Percentiles rank a stretch among this genome's conserved stretches.
Conservation (phyloP, 2,113 vertebrate species). For the Shinisaurus crocodilurus region DNA sequence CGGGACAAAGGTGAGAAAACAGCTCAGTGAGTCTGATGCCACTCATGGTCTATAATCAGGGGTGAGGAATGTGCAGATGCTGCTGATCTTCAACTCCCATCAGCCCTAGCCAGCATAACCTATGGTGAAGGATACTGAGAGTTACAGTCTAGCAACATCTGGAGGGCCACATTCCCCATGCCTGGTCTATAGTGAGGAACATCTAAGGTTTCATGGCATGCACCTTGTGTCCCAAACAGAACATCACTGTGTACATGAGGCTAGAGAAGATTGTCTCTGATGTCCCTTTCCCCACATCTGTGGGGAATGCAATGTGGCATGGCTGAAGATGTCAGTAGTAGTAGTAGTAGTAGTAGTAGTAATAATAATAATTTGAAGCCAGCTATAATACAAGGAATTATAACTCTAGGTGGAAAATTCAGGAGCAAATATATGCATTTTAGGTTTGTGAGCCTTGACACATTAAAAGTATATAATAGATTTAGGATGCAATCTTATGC, state of each 20-base stretch:
- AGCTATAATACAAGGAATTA: background rate
- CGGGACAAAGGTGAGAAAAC: background rate
- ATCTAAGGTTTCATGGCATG: background rate
- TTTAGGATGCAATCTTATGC: too few species aligned
- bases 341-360: too few species aligned
- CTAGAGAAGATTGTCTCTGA: background rate
- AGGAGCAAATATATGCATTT: background rate
- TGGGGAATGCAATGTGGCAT: background rate
- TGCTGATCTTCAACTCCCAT: too few species aligned
- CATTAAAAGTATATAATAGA: background rate
- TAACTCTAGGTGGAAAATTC: background rate
- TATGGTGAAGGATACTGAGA: too few species aligned
- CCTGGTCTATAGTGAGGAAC: background rate
- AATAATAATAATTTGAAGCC: background rate
- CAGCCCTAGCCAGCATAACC: too few species aligned
- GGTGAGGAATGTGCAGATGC: too few species aligned
- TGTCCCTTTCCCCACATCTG: background rate
- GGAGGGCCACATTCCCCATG: too few species aligned
- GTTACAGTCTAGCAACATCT: too few species aligned
- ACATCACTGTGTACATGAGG: too few species aligned
- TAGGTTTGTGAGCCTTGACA: background rate
- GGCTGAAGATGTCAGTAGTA: background rate
- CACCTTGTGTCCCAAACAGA: background rate
- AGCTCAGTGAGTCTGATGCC: background rate
- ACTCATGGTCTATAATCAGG: background rate